Evolutionary conservation across 2,113 vertebrate species (phyloP).

Genomic region (Malurus melanocephalus): DNA sequence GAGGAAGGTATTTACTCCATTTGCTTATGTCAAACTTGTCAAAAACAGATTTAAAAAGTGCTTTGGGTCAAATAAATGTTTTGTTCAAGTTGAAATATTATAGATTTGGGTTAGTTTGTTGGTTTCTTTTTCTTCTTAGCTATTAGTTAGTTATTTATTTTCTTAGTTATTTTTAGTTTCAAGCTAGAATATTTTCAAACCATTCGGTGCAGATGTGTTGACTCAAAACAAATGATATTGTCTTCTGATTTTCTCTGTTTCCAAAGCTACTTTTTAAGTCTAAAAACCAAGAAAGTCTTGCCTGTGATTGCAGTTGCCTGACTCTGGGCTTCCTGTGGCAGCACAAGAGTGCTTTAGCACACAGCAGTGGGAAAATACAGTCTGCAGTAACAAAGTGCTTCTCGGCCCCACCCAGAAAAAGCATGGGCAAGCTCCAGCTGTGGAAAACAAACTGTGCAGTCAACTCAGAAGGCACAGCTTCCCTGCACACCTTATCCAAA

Average conservation of each 20-base stretch:
- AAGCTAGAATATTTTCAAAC: not conserved
- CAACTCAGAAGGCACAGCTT: not conserved
- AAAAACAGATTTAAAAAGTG: not conserved
- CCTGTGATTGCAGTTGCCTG: accelerated
- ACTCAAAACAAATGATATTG: not conserved
- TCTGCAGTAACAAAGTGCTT: not conserved
- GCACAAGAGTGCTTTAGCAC: not conserved
- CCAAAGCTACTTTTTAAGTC: not conserved
- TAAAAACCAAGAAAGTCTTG: not conserved
- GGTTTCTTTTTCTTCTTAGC: not conserved
- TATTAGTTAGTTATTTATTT: not conserved
- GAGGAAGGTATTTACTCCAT: not conserved
- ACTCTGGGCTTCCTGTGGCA: not conserved
- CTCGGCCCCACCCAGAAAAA: not conserved
- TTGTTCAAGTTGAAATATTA: not conserved
- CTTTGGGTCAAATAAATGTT: not conserved
- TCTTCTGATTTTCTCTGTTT: not conserved
- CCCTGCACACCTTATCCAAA: not conserved
- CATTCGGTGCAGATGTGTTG: not conserved
- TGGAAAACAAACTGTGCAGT: not conserved
- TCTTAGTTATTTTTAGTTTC: not conserved
- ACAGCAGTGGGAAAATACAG: not conserved
- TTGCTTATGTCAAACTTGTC: not conserved
- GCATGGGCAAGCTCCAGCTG: not conserved
- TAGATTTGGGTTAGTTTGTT: not conserved